phyloP scores from a whole-genome alignment of 2,888 invertebrate genomes.

The Odontomyia ornata region DNA sequence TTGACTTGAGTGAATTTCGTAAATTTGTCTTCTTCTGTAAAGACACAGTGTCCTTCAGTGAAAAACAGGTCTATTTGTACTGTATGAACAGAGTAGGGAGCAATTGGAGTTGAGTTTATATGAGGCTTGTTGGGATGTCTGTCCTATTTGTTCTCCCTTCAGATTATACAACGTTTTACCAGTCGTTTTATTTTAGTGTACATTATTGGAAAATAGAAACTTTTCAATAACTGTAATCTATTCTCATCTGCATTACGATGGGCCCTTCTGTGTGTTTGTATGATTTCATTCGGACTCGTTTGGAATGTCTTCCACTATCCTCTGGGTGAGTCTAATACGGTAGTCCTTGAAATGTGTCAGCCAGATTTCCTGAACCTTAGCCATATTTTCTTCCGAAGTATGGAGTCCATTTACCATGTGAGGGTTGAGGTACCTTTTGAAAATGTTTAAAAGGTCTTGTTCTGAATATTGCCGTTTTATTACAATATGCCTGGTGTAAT shows the following conservation, averaged over 20 bases:
- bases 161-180: slow-evolving; percentile 26
- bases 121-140: slow-evolving; percentile 35
- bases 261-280: slow-evolving; percentile 45
- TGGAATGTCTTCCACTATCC: slow-evolving; percentile 39
- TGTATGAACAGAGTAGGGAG: slow-evolving; percentile 30
- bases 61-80: slow-evolving; percentile 39
- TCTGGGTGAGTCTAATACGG: slow-evolving; percentile 44
- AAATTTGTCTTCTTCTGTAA: slow-evolving; percentile 49
- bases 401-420: slow-evolving; percentile 43
- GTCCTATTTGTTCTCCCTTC: slow-evolving; percentile 46
- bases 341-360: slow-evolving; percentile 44
- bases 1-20: slow-evolving; percentile 43
- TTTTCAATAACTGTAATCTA: slow-evolving; percentile 44
- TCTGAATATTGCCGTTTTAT: slow-evolving; percentile 10
- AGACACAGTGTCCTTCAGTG: slow-evolving; percentile 42
- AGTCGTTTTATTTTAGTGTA: slow-evolving; percentile 33
- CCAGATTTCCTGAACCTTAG: slow-evolving; percentile 46
- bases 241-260: slow-evolving; percentile 48
- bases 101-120: slow-evolving; percentile 34
- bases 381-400: slow-evolving; percentile 35
- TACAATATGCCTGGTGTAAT: slow-evolving; percentile 9
- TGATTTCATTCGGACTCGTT: slow-evolving; percentile 43
- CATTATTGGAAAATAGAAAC: slow-evolving; percentile 47
- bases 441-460: background rate
- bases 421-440: slow-evolving; percentile 35